Base-by-base conservation (phyloP, 2,113 vertebrate genomes). In the Forbesichthys papilliferus region DNA sequence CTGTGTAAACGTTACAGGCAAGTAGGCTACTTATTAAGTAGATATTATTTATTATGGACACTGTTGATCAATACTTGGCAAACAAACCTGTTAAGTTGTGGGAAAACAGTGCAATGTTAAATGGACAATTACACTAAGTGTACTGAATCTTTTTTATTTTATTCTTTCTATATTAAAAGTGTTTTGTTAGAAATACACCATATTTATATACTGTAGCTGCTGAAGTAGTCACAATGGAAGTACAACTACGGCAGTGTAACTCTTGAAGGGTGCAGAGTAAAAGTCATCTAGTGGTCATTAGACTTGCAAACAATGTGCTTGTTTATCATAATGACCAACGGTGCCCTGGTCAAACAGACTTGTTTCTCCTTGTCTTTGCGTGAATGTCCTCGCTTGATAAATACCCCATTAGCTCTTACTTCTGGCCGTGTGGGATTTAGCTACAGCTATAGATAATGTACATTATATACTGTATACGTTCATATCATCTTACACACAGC, bases 311-410 rank as follows among this genome's bases (percentile, higher is more conserved):
- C 74, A 77, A 64, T 77, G 74, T 74, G 68, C 74, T 86, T 88
- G 78, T 85, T 86, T 86, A 78, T 85, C 81, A 84, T 87, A 83
- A 84, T 71, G 66, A 73, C 71, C 74, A 72, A 80, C 81, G 83
- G 86, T 86, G 79, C 64, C 66, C 79, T 60, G 70, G 80, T 85
- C 80, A 83, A 83, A 84, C 67, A 62, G 73, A 79, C 71, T 84
- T 89, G 74, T 88, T 90, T 90, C 78, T 77, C 72, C 78, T 84
- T 82, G 84, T 83, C 70, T 66, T 74, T 67, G 73, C 74, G 69
- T 70, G 71, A 89, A 84, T 75, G 85, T 87, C 75, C 75, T 75
- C 66, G 56, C 71, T 85, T 90, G 81, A 92, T 87, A 91, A 86
- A 88, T 88, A 85, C 77, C 78, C 87, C 82, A 87, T 87, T 89